phyloP scores from a whole-genome alignment of 2,113 vertebrate species.

The Barbus barbus region DNA sequence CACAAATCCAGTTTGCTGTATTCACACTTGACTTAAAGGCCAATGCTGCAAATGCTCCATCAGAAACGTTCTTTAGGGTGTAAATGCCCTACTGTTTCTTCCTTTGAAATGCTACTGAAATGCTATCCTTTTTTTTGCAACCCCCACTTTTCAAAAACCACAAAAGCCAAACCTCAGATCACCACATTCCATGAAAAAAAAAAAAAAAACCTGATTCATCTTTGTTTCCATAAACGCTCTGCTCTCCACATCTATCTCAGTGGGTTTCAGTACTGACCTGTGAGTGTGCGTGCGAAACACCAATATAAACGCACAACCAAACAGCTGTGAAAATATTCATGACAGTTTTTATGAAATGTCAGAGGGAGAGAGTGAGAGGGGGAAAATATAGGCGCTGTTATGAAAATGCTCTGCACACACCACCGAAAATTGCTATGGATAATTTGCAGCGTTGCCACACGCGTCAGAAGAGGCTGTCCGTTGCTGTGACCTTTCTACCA shows the following conservation, averaged over 20 bases:
- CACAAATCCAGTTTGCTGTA: not conserved
- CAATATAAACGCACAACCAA: conserved; percentile 43
- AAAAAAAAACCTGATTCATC: not conserved
- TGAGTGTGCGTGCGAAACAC: conserved; percentile 39
- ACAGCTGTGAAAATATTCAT: conserved; percentile 58
- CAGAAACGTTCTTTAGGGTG: not conserved
- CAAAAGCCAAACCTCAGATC: conserved; percentile 4
- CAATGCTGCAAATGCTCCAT: not conserved
- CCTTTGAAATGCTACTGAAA: not conserved
- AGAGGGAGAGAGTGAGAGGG: not conserved
- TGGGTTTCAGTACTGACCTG: conserved; percentile 11
- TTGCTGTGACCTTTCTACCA: conserved; percentile 69
- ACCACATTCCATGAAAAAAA: not conserved
- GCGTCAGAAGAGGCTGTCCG: conserved; percentile 60
- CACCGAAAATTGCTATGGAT: conserved; percentile 8
- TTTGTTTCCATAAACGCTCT: conserved; percentile 17
- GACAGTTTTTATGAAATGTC: conserved; percentile 50
- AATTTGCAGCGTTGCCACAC: conserved; percentile 23
- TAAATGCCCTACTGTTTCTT: not conserved
- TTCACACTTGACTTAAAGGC: not conserved
- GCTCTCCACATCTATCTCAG: conserved; percentile 9
- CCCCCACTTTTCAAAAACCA: not conserved
- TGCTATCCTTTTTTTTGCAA: not conserved
- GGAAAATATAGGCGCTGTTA: conserved; percentile 19
- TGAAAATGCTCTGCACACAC: conserved; percentile 4